Evolutionary conservation across 2,797 vertebrate genomes (phyloP), one percentile per base, ranked within the genome.

Genomic region (Characodon lateralis): DNA sequence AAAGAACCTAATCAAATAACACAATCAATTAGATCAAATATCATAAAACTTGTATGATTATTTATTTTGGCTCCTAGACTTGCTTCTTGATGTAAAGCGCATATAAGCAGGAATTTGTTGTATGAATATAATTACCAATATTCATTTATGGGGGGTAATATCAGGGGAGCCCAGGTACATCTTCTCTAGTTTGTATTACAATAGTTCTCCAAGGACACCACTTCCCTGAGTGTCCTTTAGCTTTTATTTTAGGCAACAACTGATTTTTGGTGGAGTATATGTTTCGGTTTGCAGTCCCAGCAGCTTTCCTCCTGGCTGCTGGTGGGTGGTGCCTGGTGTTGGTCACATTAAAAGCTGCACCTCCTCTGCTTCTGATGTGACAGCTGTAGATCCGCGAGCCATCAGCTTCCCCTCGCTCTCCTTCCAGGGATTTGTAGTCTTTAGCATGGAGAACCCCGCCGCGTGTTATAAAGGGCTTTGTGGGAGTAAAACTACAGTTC

Each of bases 401-500:
- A 39, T 74, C 87, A 56, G 82, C 76, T 22, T 83, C 72, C 61
- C 56, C 22, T 22, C 87, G 69, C 79, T 59, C 41, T 71, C 26
- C 43, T 85, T 81, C 73, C 87, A 31, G 92, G 90, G 88, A 92
- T 39, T 87, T 88, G 91, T 91, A 93, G 92, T 91, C 80, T 85
- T 87, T 77, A 73, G 31, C 31, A 73, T 20, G 55, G 41, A 74
- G 74, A 14, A 53, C 61, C 58, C 81, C 68, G 76, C 69, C 51
- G 83, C 78, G 46, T 56, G 72, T 22, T 2, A 14, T 68, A 7
- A 82, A 53, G 74, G 78, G 63, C 72, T 50, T 10, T 6, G 78
- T 8, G 14, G 1, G 77, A 50, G 73, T 5, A 41, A 77, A 88
- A 96, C 95, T 95, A 95, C 96, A 94, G 82, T 92, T 95, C 95